Evolutionary conservation across 2,888 invertebrate genomes (phyloP).

Genomic region (Hemicrepidius hirtus): DNA sequence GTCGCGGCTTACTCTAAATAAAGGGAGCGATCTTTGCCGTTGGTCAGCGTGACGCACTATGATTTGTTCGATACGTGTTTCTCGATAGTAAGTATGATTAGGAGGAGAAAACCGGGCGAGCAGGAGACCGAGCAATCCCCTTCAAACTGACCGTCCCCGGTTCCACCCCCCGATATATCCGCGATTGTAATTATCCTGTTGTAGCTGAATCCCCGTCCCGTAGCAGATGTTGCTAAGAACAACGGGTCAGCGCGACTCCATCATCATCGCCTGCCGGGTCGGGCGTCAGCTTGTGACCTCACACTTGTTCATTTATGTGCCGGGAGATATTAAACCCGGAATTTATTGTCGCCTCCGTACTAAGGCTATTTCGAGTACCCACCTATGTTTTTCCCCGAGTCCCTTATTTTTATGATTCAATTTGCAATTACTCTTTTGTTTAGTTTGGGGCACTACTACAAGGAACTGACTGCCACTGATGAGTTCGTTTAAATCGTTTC

Average conservation of each 20-base stretch:
- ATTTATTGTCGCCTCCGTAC: slow-evolving; percentile 67
- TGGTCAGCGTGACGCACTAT: slow-evolving; percentile 68
- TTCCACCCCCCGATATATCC: slow-evolving; percentile 54
- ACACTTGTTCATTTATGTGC: slow-evolving; percentile 68
- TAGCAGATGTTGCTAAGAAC: slow-evolving; percentile 66
- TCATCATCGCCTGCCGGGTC: slow-evolving; percentile 62
- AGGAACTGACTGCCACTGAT: slow-evolving; percentile 36
- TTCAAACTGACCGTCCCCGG: slow-evolving; percentile 37
- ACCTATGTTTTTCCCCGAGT: slow-evolving; percentile 50
- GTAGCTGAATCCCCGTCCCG: slow-evolving; percentile 67
- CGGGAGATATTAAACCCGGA: slow-evolving; percentile 71
- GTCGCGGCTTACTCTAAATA: slow-evolving; percentile 66
- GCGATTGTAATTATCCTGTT: slow-evolving; percentile 69
- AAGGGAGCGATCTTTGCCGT: slow-evolving; percentile 64
- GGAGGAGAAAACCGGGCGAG: no score
- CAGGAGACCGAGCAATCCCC: slow-evolving; percentile 34
- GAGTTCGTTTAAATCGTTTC: slow-evolving; percentile 50
- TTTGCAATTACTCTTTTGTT: slow-evolving; percentile 63
- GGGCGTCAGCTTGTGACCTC: slow-evolving; percentile 72
- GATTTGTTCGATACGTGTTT: slow-evolving; percentile 71
- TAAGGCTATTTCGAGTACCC: slow-evolving; percentile 57
- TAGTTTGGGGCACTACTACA: slow-evolving; percentile 51
- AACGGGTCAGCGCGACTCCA: slow-evolving; percentile 68
- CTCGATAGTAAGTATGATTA: slow-evolving; percentile 57
- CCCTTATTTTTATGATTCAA: slow-evolving; percentile 61